Base-by-base conservation (phyloP, 1,140 invertebrate species). In the Argopecten irradians region DNA sequence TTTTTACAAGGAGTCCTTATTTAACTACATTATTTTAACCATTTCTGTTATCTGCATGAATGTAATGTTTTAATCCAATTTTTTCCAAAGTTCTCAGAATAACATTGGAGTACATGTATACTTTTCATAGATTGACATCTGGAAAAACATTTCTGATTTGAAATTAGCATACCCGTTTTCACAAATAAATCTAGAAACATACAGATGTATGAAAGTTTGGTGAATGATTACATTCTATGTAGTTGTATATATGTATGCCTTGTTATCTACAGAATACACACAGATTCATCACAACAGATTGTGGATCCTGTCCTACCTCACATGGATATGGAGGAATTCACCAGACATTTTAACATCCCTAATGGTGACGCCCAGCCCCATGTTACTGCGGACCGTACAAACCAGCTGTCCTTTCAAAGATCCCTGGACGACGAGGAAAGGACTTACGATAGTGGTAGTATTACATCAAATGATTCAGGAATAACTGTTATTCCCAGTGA, bases 221-320 rank as follows among this genome's bases (percentile, higher is more conserved):
- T 19, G 28, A 84, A 2, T 84, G 28, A 1, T 28, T 34, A 84
- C 83, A 84, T n/a, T 84, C 14, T 14, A 55, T 55, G 28, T 32
- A 2, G 34, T 84, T 22, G 22, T 22, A 46, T 19, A 84, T 87
- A 1, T 88, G 83, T n/a, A n/a, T n/a, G n/a, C n/a, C n/a, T n/a
- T 88, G 83, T 90, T 89, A 89, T 89, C 91, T 93, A 55, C 91
- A 97, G 97, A 94, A 98, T 98, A 89, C 98, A 98, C 93, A 96
- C 97, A 0, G 97, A 97, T 83, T 97, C 97, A 32, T 96, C 97
- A 3, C 97, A 97, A 16, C 97, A 97, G 89, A 96, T 97, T 88
- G 98, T 98, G 0, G 98, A 98, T 95, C 97, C 97, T 1, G 96
- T 97, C n/a, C 97, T 98, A 91, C 97, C 97, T n/a, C 97, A 97